phyloP scores from a whole-genome alignment of 2,113 vertebrate species.

The Sylvilagus bachmani region DNA sequence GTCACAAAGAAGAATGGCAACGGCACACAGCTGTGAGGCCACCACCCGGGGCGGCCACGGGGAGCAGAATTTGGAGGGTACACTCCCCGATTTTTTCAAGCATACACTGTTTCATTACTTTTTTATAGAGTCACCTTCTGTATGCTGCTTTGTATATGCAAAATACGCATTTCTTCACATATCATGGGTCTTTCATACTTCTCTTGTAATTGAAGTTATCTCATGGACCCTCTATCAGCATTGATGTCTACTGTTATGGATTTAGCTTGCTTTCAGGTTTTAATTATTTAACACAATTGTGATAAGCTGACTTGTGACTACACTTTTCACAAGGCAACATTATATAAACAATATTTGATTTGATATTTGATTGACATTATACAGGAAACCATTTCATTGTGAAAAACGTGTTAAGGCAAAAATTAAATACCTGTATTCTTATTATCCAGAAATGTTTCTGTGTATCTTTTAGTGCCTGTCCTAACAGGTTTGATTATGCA shows the following conservation, averaged over 20 bases:
- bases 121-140: not conserved
- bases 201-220: slow-evolving; percentile 51
- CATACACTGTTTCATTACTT: not conserved
- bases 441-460: slow-evolving; percentile 23
- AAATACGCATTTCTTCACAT: not conserved
- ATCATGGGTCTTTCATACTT: not conserved
- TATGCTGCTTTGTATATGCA: not conserved
- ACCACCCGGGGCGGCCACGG: not conserved
- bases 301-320: slow-evolving; percentile 28
- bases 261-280: slow-evolving; percentile 34
- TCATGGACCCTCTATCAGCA: not conserved
- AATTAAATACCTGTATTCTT: not conserved
- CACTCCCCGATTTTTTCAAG: not conserved
- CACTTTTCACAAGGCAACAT: slow-evolving; percentile 25
- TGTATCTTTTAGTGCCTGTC: not conserved
- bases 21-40: not conserved
- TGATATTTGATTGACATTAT: not conserved
- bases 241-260: slow-evolving; percentile 5
- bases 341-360: slow-evolving; percentile 25
- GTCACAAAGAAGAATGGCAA: not conserved
- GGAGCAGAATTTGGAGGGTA: slow-evolving; percentile 7
- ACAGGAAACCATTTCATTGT: slow-evolving; percentile 30
- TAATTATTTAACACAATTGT: slow-evolving; percentile 1
- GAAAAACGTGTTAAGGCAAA: slow-evolving; percentile 5
- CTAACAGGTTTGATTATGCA: slow-evolving; percentile 38